Base-by-base conservation (phyloP, 2,888 invertebrate genomes). In the Erpobdella octoculata region DNA sequence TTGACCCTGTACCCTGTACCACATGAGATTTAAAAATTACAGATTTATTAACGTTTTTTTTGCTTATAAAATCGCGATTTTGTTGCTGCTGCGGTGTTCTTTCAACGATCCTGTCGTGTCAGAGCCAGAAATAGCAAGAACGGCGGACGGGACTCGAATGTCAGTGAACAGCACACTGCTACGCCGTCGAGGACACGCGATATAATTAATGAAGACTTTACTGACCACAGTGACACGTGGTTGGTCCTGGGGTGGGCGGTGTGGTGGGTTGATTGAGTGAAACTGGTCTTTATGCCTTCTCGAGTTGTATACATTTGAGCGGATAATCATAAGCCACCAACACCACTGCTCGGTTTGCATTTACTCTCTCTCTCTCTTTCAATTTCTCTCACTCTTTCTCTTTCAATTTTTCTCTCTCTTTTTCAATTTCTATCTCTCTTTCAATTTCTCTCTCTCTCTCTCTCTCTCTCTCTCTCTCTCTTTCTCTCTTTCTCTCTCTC, bases 251-350 rank as follows among this genome's bases (percentile, higher is more conserved):
- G n/a, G n/a, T n/a, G n/a, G n/a, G n/a, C n/a, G n/a, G n/a, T n/a
- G n/a, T n/a, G n/a, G n/a, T n/a, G n/a, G n/a, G n/a, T n/a, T 53
- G 53, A 53, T 53, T 21, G 53, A 28, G 28, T 53, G 53, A 53
- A 53, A 53, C 53, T 53, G 53, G 53, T 53, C 53, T 53, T 53
- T 53, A 53, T 25, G 53, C 28, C 53, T 21, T 53, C 21, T 53
- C 53, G 53, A 53, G 53, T 53, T 53, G 53, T 53, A 28, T 28
- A 53, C 53, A 53, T 53, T 28, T 9, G 53, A 53, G 53, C 53
- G 28, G 53, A 53, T 53, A 53, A 53, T 53, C 53, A 53, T 53
- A 53, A 53, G n/a, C 53, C 53, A 53, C 53, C 53, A 53, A 53
- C 53, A 28, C 53, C 28, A 25, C 53, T 53, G 28, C 28, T 53